Evolutionary conservation across 2,797 vertebrate species (phyloP).

Genomic region (Lindbergichthys nudifrons): DNA sequence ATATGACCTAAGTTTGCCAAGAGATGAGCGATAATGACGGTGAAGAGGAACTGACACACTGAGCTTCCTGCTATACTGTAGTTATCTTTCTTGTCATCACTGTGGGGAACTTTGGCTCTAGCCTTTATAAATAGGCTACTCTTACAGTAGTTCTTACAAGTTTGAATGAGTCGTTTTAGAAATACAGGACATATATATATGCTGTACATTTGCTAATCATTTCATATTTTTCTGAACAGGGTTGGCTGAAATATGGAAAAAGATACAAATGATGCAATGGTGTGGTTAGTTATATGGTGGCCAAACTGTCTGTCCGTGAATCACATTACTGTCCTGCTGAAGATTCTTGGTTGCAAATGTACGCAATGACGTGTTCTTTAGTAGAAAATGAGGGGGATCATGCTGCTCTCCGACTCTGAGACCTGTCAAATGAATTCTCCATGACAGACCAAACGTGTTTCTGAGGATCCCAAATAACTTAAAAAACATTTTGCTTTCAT

Average conservation of each 20-base stretch:
- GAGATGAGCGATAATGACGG: slow-evolving; percentile 63
- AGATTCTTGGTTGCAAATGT: not conserved
- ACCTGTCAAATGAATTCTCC: not conserved
- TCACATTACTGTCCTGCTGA: not conserved
- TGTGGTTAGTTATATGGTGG: not conserved
- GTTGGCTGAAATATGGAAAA: not conserved
- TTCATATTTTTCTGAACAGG: not conserved
- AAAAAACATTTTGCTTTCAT: not conserved
- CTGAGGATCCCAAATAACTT: not conserved
- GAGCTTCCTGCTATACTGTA: slow-evolving; percentile 51
- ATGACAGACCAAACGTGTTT: not conserved
- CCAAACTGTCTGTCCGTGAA: not conserved
- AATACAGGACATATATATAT: not conserved
- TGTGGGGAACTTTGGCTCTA: slow-evolving; percentile 21
- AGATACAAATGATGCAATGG: not conserved
- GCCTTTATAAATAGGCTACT: not conserved
- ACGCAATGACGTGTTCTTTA: not conserved
- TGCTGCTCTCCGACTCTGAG: too few relatives aligned
- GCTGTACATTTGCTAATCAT: not conserved
- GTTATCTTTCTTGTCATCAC: slow-evolving; percentile 46
- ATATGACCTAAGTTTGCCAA: slow-evolving; percentile 61
- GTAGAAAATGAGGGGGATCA: too few relatives aligned
- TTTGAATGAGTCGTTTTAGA: not conserved
- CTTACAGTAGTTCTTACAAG: not conserved
- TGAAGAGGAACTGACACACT: slow-evolving; percentile 43